Evolutionary conservation across 2,113 vertebrate species (phyloP), one percentile per base, ranked within the genome.

Genomic region (Microcebus lehilahytsara): DNA sequence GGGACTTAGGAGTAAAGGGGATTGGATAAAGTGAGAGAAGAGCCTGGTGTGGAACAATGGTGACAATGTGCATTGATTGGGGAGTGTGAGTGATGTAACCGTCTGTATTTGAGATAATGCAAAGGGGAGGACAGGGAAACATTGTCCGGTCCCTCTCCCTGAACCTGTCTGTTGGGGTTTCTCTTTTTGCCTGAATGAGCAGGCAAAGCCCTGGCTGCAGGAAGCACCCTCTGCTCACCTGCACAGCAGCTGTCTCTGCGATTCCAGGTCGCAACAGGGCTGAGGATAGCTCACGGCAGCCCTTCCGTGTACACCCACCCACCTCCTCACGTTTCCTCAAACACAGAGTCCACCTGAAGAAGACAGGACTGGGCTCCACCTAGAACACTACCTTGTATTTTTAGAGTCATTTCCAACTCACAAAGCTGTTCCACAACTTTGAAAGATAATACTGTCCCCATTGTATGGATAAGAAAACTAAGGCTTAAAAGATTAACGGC

Each of bases 351-450:
- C 3, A 9, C 12, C 25, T 14, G 14, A 72, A 66, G 46, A 49
- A 37, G 23, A 81, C 19, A 67, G 22, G 34, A 4, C 27, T 12
- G 37, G n/a, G 40, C 30, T 30, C 58, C 40, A 30, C 42, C 9
- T 14, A 49, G 53, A 72, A 66, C 3, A 32, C 60, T 10, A 1
- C 22, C 37, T 8, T 8, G 27, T 11, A 4, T 0, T 42, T 3
- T 17, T 32, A 74, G 64, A 40, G 12, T 20, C 27, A 62, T 3
- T 37, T n/a, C 13, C 2, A 51, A 16, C 40, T 30, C 66, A 9
- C 42, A 23, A 62, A 49, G 34, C 71, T 58, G 40, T 23, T 67
- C 40, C 40, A 13, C 81, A 34, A 7, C 56, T 53, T 75, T 20
- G 23, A 53, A 78, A 58, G 46, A 37, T 6, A 37, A 8, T 23